Evolutionary conservation across 2,888 invertebrate genomes (phyloP), one percentile per base, ranked within the genome.

Genomic region (Drosophila suboccidentalis): DNA sequence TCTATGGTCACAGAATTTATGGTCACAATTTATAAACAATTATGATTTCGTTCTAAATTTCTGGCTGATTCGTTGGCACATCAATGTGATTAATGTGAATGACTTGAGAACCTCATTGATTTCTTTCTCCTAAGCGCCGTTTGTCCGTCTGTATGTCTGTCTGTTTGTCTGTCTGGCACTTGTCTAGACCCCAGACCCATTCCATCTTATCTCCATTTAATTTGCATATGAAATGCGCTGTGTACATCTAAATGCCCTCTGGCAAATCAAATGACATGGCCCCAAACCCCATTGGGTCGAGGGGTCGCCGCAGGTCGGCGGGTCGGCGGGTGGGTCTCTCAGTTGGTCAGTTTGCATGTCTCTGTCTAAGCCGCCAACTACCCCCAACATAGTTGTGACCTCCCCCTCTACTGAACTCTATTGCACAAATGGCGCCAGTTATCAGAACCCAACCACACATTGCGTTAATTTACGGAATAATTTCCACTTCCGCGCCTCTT

Each of bases 211-310:
- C 90, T 81, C 75, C 75, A 80, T 82, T 90, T 91, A 91, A 91
- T 90, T 91, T 91, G 87, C 91, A 90, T 91, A 91, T 78, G 86
- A 91, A 90, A 90, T 86, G 88, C 76, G 85, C 73, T 68, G 36
- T 72, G 86, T 71, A 79, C 79, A 79, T 60, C 73, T 70, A 79
- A 77, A 82, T 81, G 72, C 87, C 87, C 72, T 61, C 61, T 53
- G 68, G 88, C 86, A 83, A 83, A 82, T 80, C 88, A 87, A 83
- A 82, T 87, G 82, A 79, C 82, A 82, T 82, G 83, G 55, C 39
- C 59, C n/a, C 15, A 34, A 13, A n/a, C 17, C 39, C 57, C 63
- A 59, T 36, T 22, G 29, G 26, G 26, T 26, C 15, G 32, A 32
- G 19, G 32, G 39, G 39, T 53, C 15, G 39, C 4, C 15, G 22